A percentile compares a stretch with the other conserved stretches of the same genome.
These are phyloP conservation scores for Anneissia japonica DNA, from an alignment of 35 echinoderm and acorn worm genomes.

Conservation along the genomic window DNA sequence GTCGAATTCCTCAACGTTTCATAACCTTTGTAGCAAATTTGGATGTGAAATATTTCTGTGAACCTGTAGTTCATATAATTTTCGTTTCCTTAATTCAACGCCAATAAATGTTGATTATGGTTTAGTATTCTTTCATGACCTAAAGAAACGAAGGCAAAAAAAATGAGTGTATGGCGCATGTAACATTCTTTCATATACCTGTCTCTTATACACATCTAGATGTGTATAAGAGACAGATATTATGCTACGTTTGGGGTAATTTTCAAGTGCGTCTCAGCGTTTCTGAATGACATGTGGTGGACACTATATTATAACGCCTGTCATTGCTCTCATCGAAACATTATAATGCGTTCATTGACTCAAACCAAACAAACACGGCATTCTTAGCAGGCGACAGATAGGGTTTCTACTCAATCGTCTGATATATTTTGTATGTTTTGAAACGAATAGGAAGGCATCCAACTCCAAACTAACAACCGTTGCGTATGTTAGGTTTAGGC, in stretches of 20 bases:
- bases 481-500: too few species aligned
- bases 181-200: too few species aligned
- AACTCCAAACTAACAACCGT: too few species aligned
- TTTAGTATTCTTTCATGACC: too few species aligned
- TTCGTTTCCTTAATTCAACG: too few species aligned
- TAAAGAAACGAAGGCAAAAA: too few species aligned
- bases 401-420: neutral
- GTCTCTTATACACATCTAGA: too few species aligned
- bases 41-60: neutral
- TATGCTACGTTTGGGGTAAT: neutral
- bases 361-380: neutral
- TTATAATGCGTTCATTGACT: neutral
- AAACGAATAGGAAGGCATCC: too few species aligned
- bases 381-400: neutral
- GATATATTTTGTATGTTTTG: neutral
- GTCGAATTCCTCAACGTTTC: neutral
- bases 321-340: neutral
- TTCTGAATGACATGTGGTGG: neutral
- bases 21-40: neutral
- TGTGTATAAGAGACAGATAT: too few species aligned
- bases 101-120: too few species aligned
- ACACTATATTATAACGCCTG: neutral
- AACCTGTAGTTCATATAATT: neutral
- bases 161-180: too few species aligned
- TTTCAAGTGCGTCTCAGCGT: neutral